Evolutionary conservation across 2,797 vertebrate species (phyloP).

Genomic region (Manis crassicaudata): DNA sequence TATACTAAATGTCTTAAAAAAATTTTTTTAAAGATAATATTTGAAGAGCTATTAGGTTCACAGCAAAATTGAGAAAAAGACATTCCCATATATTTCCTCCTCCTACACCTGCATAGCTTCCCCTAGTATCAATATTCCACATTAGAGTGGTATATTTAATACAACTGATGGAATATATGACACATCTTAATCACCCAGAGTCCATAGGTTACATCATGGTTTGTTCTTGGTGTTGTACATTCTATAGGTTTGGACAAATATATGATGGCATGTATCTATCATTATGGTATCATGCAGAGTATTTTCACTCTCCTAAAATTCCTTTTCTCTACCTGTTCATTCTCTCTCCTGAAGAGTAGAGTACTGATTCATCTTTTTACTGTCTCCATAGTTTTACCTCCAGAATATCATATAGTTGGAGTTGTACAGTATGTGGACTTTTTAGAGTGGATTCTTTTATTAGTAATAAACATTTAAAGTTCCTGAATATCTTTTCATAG

Average conservation of each 20-base stretch:
- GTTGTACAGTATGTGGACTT: neutral
- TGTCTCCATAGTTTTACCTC: neutral
- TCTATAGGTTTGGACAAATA: neutral
- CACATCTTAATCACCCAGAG: neutral
- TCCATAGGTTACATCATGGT: neutral
- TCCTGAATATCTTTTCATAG: neutral
- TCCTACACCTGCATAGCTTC: neutral
- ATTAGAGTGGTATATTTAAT: neutral
- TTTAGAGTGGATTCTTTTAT: neutral
- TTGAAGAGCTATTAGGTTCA: neutral
- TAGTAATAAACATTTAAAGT: neutral
- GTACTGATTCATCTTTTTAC: neutral
- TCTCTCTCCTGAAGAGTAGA: neutral
- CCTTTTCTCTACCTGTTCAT: neutral
- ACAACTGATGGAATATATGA: neutral
- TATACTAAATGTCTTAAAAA: neutral
- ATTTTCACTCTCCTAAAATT: neutral
- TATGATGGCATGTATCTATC: neutral
- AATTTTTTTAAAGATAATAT: no score
- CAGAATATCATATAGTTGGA: neutral
- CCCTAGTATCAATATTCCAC: neutral
- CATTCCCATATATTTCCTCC: neutral
- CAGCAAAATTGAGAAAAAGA: neutral
- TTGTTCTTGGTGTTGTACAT: neutral
- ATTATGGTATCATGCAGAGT: neutral